Base-by-base conservation (phyloP, 1,140 invertebrate genomes). In the Panagrolaimus sp. region DNA sequence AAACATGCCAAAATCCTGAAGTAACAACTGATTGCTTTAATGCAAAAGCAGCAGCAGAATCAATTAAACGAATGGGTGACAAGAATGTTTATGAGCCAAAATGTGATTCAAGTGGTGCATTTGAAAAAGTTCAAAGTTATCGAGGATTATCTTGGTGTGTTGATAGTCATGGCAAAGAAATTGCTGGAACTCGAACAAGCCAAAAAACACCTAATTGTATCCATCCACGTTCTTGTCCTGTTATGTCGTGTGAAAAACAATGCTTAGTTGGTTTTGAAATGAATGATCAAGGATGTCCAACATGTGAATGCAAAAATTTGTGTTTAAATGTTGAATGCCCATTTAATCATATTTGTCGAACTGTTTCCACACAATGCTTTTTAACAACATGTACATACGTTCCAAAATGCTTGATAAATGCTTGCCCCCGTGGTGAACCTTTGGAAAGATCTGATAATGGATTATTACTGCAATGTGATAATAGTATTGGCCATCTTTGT, bases 351-450 rank as follows among this genome's bases (percentile, higher is more conserved):
- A 74, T 77, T 31, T 77, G 75, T 61, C 65, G 75, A 14, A 45
- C 67, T 27, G 53, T 74, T 11, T 9, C 65, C 16, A 48, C 61
- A 8, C 42, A 67, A 25, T 78, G 75, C 43, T 65, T 73, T 48
- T 62, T 72, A 9, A 20, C 63, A 5, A 53, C 71, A n/a, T 77
- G 75, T 65, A 25, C 63, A n/a, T 66, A 73, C 23, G 63, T 78
- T 0, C 45, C 75, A 5, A 78, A 73, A 70, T 77, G 75, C 45
- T 66, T 80, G 31, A 66, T 77, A 61, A 80, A 80, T 67, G 73
- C 67, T 46, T 80, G 78, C 31, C 53, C 67, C 11, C 57, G 47
- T 14, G 78, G 78, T 45, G 77, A 80, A 47, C 78, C 78, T 8
- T 53, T 80, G 27, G 67, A 63, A 57, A 45, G 65, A 25, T 45